Conservation (phyloP, 2,113 vertebrate genomes). For the Calcarius ornatus region DNA sequence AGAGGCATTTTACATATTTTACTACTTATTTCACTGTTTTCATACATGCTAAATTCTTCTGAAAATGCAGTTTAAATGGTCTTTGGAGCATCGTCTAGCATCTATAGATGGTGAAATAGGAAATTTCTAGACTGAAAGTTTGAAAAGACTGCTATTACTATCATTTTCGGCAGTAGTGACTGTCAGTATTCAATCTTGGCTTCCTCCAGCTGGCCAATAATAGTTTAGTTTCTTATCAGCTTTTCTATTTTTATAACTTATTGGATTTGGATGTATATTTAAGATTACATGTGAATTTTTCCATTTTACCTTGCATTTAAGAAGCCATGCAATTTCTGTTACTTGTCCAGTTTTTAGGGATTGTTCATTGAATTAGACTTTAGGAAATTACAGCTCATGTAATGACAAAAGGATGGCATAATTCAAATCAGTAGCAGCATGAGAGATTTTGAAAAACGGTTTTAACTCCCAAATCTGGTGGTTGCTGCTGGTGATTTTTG, state of each 20-base stretch:
- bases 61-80: background rate
- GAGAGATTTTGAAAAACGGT: background rate
- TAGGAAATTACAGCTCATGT: background rate
- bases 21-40: background rate
- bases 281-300: conserved; percentile 44
- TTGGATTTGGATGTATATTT: conserved; percentile 36
- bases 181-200: background rate
- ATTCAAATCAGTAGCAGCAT: background rate
- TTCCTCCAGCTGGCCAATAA: conserved; percentile 8
- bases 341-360: background rate
- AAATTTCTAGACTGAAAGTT: background rate
- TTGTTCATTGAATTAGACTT: background rate
- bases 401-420: background rate
- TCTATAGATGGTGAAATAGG: background rate
- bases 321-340: background rate
- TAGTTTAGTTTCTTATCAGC: conserved; percentile 18
- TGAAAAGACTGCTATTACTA: background rate
- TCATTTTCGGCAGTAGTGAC: background rate
- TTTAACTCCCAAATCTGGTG: background rate
- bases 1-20: background rate
- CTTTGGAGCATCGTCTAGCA: background rate
- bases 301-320: background rate
- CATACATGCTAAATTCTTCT: background rate
- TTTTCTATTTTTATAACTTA: conserved; percentile 43
- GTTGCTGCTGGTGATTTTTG: background rate